Conservation (phyloP, 2,113 vertebrate genomes). For the Podilymbus podiceps region DNA sequence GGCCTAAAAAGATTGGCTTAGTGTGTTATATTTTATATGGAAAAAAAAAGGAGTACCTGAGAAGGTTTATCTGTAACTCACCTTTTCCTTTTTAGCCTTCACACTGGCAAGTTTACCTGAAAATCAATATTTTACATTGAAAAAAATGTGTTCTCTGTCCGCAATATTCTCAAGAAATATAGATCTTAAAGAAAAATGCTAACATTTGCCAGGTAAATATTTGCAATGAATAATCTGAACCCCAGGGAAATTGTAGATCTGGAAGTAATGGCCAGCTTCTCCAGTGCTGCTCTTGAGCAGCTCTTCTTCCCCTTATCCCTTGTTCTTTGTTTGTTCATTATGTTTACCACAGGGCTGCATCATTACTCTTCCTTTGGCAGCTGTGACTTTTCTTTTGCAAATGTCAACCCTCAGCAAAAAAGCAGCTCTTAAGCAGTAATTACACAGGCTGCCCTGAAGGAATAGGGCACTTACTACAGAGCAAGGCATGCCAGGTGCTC, state of each 20-base stretch:
- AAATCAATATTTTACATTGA: conserved; percentile 43
- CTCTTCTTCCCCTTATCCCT: not conserved
- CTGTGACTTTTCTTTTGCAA: not conserved
- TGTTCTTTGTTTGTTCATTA: not conserved
- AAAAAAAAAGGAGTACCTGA: not conserved
- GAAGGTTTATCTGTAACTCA: not conserved
- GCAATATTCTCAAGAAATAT: not conserved
- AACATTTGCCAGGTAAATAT: conserved; percentile 22
- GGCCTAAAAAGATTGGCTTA: not conserved
- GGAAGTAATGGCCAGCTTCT: not conserved
- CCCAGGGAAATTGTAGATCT: not conserved
- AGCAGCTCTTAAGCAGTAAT: not conserved
- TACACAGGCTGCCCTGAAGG: not conserved
- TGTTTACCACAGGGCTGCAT: not conserved
- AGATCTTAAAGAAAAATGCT: conserved; percentile 36
- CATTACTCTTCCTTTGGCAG: not conserved
- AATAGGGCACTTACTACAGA: not conserved
- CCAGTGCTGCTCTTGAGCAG: not conserved
- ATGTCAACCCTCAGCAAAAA: not conserved
- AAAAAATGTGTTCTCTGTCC: not conserved
- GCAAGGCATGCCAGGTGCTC: not conserved
- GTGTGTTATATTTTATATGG: not conserved
- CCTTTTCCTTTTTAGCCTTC: conserved; percentile 21
- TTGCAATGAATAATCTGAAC: conserved; percentile 20
- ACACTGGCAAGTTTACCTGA: not conserved